Percentiles rank a stretch among this genome's conserved stretches.
These are phyloP conservation scores for Linnaemya vulpina DNA, from an alignment of 2,888 invertebrate genomes.

Conservation along the genomic window DNA sequence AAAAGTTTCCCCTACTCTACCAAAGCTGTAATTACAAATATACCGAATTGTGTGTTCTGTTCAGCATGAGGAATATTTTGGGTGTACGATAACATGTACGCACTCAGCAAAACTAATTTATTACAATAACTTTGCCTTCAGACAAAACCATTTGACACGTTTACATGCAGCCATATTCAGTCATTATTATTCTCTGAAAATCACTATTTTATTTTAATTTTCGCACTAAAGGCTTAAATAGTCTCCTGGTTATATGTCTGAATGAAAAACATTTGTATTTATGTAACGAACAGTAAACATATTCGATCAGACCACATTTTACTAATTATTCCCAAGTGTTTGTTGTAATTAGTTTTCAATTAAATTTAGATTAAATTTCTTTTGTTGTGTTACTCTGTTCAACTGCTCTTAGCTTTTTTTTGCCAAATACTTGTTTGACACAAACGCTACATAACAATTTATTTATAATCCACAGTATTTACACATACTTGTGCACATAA, in stretches of 20 bases:
- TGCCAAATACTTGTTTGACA: not conserved
- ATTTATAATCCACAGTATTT: conserved; percentile 34
- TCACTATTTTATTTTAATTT: conserved; percentile 41
- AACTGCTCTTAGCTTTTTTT: conserved; percentile 4
- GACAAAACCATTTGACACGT: not conserved
- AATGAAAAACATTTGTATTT: not conserved
- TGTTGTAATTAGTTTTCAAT: conserved; percentile 71
- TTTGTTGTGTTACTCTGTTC: conserved; percentile 42
- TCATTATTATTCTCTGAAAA: conserved; percentile 47
- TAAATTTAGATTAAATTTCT: conserved; percentile 69
- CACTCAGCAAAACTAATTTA: not conserved
- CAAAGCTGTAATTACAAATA: no score
- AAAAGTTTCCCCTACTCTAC: no score
- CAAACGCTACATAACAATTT: not conserved
- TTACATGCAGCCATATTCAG: not conserved
- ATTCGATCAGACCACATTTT: conserved; percentile 65
- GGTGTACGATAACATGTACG: not conserved
- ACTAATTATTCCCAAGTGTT: conserved; percentile 69
- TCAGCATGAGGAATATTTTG: not conserved
- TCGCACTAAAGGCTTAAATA: conserved; percentile 17
- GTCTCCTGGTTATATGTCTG: not conserved
- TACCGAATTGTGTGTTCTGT: not conserved
- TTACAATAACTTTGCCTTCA: not conserved
- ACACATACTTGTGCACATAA: not conserved
- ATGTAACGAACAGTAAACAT: conserved; percentile 27